Percentiles rank a stretch among this genome's conserved stretches.
These are phyloP conservation scores for Caranx melampygus DNA, from an alignment of 2,113 vertebrate genomes.

Conservation along the genomic window DNA sequence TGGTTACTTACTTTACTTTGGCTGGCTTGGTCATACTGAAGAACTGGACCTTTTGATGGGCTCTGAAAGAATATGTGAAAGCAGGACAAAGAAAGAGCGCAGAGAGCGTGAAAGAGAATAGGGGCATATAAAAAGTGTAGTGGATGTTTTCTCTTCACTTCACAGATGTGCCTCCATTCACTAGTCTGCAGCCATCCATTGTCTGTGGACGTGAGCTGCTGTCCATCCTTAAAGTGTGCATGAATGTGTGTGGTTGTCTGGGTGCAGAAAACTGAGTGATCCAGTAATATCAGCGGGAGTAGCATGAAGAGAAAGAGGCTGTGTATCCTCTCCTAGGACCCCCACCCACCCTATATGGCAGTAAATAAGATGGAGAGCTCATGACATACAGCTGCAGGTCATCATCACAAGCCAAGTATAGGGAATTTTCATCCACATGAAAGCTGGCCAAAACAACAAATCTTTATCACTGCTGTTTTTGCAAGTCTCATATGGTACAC, in stretches of 20 bases:
- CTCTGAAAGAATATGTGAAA: constrained; percentile 1
- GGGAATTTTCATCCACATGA: background rate
- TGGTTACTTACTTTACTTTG: no score
- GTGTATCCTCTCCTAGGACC: constrained; percentile 8
- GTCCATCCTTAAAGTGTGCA: background rate
- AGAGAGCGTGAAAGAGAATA: background rate
- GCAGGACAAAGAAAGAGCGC: background rate
- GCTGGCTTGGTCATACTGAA: constrained; percentile 32
- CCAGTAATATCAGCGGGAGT: background rate
- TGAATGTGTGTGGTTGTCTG: constrained; percentile 13
- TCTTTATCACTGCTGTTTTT: no score
- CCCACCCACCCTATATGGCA: background rate
- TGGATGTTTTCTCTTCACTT: background rate
- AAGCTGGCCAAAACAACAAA: no score
- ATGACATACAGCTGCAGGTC: background rate
- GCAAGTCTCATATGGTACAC: no score
- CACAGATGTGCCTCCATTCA: constrained; percentile 16
- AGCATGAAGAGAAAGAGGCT: constrained; percentile 14
- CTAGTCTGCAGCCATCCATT: constrained; percentile 15
- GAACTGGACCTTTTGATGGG: constrained; percentile 1
- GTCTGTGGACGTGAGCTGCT: constrained; percentile 6
- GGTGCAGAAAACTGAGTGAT: background rate
- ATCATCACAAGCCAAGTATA: background rate
- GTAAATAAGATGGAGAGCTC: background rate
- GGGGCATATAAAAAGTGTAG: background rate